Conservation (phyloP, 2,888 invertebrate species). For the Vandiemenella viatica region DNA sequence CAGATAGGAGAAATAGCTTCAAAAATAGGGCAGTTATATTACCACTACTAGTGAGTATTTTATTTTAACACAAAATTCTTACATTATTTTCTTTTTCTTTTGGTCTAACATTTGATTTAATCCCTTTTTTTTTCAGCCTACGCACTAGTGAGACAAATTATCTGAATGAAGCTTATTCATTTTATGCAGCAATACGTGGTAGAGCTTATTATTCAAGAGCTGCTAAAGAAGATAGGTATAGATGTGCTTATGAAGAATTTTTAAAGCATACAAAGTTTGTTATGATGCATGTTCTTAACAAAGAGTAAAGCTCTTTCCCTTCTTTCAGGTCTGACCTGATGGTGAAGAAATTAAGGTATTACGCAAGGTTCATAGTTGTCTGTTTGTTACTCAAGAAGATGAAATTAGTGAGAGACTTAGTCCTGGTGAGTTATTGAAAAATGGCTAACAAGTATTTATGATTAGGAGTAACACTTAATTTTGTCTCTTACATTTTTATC, state of each 20-base stretch:
- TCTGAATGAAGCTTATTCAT: constrained; percentile 88
- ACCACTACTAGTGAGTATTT: constrained; percentile 85
- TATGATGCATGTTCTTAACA: not conserved
- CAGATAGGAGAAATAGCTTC: constrained; percentile 97
- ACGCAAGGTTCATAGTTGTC: constrained; percentile 91
- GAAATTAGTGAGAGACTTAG: constrained; percentile 81
- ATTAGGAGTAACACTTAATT: too few relatives aligned
- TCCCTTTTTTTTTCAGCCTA: constrained; percentile 43
- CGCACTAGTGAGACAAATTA: constrained; percentile 94
- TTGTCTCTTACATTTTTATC: too few relatives aligned
- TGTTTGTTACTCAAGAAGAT: constrained; percentile 85
- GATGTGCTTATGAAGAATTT: too few relatives aligned
- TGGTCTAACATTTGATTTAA: not conserved
- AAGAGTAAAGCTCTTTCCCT: constrained; percentile 6
- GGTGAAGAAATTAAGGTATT: constrained; percentile 89
- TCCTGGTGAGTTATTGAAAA: constrained; percentile 46
- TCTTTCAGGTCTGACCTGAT: constrained; percentile 63
- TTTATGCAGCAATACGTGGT: constrained; percentile 88
- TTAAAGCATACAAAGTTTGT: too few relatives aligned
- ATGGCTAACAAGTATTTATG: not conserved
- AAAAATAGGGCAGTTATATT: constrained; percentile 95
- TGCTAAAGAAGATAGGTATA: constrained; percentile 75
- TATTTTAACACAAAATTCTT: not conserved
- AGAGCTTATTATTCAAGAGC: constrained; percentile 89
- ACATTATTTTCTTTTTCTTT: not conserved